Evolutionary conservation across 2,113 vertebrate species (phyloP).

Genomic region (Megalops atlanticus): DNA sequence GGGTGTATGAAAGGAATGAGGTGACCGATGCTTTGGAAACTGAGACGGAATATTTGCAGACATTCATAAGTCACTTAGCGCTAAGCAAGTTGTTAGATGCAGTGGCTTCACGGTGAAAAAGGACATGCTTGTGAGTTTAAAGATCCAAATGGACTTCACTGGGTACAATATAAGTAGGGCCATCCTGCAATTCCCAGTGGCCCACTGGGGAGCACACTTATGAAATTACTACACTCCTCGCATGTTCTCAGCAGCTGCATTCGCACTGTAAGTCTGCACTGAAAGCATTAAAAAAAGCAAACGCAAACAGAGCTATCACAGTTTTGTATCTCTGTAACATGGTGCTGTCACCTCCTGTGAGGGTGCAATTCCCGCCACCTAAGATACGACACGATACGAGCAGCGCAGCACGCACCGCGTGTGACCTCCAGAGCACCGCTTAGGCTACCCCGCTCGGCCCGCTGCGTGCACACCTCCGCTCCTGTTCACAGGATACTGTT

Average conservation of each 20-base stretch:
- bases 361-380: not conserved
- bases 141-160: not conserved
- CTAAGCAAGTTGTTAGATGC: no score
- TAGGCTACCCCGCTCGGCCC: conserved; percentile 47
- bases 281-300: not conserved
- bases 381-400: not conserved
- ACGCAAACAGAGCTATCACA: not conserved
- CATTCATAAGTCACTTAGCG: no score
- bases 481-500: conserved; percentile 28
- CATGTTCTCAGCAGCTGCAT: not conserved
- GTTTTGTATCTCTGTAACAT: not conserved
- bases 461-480: not conserved
- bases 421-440: conserved; percentile 33
- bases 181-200: not conserved
- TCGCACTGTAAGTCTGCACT: not conserved
- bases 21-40: no score
- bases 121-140: not conserved
- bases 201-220: not conserved
- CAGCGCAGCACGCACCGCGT: not conserved
- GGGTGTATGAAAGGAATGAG: no score
- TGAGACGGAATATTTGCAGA: no score
- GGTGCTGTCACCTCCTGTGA: conserved; percentile 14
- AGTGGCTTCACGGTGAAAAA: not conserved
- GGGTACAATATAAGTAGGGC: not conserved
- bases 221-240: not conserved